Evolutionary conservation across 2,113 vertebrate species (phyloP), one percentile per base, ranked within the genome.

Genomic region (Otus sunia): DNA sequence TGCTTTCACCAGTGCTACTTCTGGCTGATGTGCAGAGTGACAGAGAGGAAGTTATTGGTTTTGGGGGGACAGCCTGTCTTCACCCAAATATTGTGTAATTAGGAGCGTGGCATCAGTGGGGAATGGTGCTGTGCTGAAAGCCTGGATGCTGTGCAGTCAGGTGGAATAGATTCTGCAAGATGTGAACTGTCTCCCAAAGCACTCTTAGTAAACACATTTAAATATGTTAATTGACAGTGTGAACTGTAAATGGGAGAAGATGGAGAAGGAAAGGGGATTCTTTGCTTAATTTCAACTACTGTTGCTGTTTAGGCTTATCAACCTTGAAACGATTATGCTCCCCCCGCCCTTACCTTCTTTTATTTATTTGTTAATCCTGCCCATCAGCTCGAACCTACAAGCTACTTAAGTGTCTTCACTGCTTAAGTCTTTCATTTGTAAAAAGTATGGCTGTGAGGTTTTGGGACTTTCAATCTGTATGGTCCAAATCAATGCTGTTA

Each of bases 81-180:
- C 92, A 59, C 59, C 37, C n/a, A 58, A 41, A 29, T 63, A 16
- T 7, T 26, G 6, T 13, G 39, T n/a, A 36, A 53, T 10, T 21
- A 43, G 4, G 15, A 47, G 43, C 0, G 5, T 50, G 60, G 34
- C 15, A 34, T 72, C 21, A 13, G 23, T 0, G 6, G 66, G 37
- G 39, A 62, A 10, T 36, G 17, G 3, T 79, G 76, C 71, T 1
- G 6, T 79, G 76, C 71, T 1, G 7, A 62, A 37, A 62, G 36
- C 45, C 1, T 3, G 18, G 10, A 25, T 53, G 47, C 15, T 1
- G 2, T 0, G 0, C n/a, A 17, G 37, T 18, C 32, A 36, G 52
- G 17, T 39, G 21, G 67, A 36, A 22, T 19, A 47, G n/a, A 12
- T 10, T 67, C 30, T 79, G 80, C 30, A 27, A 45, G 36, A 6